Conservation (phyloP, 53 echinoderm and acorn worm genomes). For the Astropecten irregularis region DNA sequence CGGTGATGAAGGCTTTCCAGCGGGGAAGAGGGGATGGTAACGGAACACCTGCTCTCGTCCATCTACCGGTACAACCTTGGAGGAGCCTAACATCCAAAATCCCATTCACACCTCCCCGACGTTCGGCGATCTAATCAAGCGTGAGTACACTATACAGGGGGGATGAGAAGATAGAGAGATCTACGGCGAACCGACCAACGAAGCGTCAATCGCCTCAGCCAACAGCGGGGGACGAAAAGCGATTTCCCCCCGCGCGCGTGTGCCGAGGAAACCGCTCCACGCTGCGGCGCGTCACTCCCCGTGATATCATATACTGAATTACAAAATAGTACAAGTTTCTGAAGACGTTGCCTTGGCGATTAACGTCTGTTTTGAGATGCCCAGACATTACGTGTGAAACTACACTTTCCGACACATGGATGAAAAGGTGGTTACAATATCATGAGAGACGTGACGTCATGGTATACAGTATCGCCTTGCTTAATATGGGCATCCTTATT, state of each 20-base stretch:
- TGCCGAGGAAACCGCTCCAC: background rate
- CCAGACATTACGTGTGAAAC: too few relatives aligned
- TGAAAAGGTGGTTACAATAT: too few relatives aligned
- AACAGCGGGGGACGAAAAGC: background rate
- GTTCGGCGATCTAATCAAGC: slow-evolving; percentile 27
- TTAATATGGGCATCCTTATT: too few relatives aligned
- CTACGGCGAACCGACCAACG: too few relatives aligned
- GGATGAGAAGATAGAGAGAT: too few relatives aligned
- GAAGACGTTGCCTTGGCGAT: background rate
- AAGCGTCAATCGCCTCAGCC: too few relatives aligned
- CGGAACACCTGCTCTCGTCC: background rate
- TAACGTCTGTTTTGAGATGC: too few relatives aligned
- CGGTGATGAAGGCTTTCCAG: slow-evolving; percentile 18
- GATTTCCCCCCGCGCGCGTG: background rate
- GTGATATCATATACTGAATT: too few relatives aligned
- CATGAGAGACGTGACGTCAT: too few relatives aligned
- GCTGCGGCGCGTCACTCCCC: slow-evolving; percentile 26
- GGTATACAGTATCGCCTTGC: too few relatives aligned
- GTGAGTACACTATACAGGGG: background rate
- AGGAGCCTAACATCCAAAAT: background rate
- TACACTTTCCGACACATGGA: too few relatives aligned
- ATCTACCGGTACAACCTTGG: slow-evolving; percentile 42
- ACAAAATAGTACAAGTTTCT: background rate
- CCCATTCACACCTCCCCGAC: slow-evolving; percentile 32
- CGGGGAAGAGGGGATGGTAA: background rate